These are phyloP conservation scores for Alosa sapidissima DNA, from an alignment of 2,797 vertebrate genomes.

Conservation along the genomic window DNA sequence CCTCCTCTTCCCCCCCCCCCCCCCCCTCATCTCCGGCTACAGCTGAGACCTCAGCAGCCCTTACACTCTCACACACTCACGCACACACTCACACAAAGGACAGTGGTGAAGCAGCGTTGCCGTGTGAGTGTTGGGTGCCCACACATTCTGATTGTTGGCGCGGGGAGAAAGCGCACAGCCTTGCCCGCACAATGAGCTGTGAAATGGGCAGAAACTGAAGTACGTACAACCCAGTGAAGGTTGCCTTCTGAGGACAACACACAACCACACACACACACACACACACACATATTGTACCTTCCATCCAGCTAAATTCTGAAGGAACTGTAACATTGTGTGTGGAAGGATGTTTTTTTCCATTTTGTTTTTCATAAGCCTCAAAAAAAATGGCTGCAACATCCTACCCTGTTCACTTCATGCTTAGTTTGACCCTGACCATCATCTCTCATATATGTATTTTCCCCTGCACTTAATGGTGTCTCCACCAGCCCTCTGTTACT, in stretches of 20 bases:
- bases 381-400: background rate
- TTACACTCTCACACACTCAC: background rate
- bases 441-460: background rate
- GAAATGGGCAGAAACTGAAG: slow-evolving; percentile 22
- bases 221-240: slow-evolving; percentile 21
- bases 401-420: background rate
- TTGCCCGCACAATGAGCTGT: background rate
- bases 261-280: background rate
- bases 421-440: background rate
- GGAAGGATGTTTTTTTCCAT: background rate
- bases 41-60: background rate
- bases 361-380: background rate
- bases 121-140: slow-evolving; percentile 29
- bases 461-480: background rate
- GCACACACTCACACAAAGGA: slow-evolving; percentile 24
- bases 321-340: background rate
- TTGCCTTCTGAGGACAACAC: slow-evolving; percentile 27
- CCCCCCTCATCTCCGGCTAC: background rate
- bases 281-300: background rate
- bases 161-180: background rate
- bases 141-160: background rate
- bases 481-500: background rate
- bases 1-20: slow-evolving; percentile 30
- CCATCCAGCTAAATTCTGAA: background rate
- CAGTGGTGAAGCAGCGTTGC: slow-evolving; percentile 9